Conservation (phyloP, 2,113 vertebrate species). For the Danionella cerebrum region DNA sequence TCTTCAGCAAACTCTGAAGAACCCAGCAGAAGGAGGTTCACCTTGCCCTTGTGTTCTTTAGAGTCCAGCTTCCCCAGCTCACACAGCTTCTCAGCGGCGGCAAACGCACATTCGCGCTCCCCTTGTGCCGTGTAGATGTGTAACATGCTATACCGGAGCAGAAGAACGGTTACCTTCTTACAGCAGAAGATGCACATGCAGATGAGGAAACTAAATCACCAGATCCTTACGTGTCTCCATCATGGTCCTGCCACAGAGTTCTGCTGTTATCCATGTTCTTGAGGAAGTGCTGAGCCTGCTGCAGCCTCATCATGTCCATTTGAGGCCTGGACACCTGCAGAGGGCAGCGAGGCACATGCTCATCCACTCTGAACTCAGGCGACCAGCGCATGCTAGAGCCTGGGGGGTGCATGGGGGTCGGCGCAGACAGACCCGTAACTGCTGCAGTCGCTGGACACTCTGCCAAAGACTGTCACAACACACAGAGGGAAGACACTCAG, state of each 20-base stretch:
- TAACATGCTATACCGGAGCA: constrained; percentile 64
- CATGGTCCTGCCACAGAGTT: constrained; percentile 75
- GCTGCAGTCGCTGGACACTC: constrained; percentile 36
- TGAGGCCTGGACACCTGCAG: constrained; percentile 41
- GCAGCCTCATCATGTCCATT: constrained; percentile 57
- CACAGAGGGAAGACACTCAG: not conserved
- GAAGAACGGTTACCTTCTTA: no score
- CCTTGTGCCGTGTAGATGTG: constrained; percentile 82
- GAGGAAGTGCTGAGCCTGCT: constrained; percentile 66
- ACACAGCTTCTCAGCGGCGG: constrained; percentile 71
- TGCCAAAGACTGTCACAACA: constrained; percentile 19
- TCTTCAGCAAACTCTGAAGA: no score
- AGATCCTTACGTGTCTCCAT: constrained; percentile 76
- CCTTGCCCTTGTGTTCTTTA: constrained; percentile 86
- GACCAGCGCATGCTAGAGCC: constrained; percentile 46
- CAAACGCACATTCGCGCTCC: constrained; percentile 70
- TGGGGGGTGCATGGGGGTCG: constrained; percentile 1
- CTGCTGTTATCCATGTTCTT: constrained; percentile 64
- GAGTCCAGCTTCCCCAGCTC: constrained; percentile 65
- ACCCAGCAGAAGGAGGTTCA: no score
- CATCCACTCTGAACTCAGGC: constrained; percentile 22
- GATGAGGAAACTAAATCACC: not conserved
- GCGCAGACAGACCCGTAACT: constrained; percentile 10
- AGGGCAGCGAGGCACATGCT: not conserved
- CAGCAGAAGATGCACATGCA: no score